A percentile compares a stretch with the other conserved stretches of the same genome.
Conservation (phyloP, 2,113 vertebrate genomes). For the Gopherus evgoodei region DNA sequence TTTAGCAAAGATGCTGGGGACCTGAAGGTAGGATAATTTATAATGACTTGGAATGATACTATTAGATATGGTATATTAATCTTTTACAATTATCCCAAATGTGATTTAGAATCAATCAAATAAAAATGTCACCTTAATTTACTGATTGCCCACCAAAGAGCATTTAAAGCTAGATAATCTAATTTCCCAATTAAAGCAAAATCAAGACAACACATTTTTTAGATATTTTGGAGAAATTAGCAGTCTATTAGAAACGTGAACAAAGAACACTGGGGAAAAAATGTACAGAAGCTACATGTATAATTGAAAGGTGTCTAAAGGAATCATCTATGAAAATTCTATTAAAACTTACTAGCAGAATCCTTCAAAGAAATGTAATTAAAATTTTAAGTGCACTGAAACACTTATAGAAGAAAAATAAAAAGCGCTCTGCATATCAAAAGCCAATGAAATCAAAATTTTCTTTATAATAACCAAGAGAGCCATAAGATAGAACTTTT, state of each 20-base stretch:
- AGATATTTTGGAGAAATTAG: background rate
- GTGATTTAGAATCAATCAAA: background rate
- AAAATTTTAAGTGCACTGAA: conserved; percentile 7
- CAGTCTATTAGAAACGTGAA: background rate
- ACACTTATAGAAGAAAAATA: background rate
- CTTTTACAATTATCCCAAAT: background rate
- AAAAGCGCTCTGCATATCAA: conserved; percentile 20
- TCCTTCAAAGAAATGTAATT: conserved; percentile 17
- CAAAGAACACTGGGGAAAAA: background rate
- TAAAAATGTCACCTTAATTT: background rate
- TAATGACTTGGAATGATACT: background rate
- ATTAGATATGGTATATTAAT: background rate
- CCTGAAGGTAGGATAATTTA: background rate
- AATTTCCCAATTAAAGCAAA: background rate
- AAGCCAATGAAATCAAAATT: conserved; percentile 36
- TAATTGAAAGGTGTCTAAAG: conserved; percentile 19
- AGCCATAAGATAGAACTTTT: background rate
- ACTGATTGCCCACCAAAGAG: background rate
- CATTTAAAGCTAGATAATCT: background rate
- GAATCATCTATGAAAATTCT: conserved; percentile 7
- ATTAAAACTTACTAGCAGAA: conserved; percentile 16
- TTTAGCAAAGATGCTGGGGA: background rate
- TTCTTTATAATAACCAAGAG: background rate
- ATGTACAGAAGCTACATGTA: background rate
- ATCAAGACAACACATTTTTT: background rate